Conservation (phyloP, 2,888 invertebrate species). For the Perithous albicinctus region DNA sequence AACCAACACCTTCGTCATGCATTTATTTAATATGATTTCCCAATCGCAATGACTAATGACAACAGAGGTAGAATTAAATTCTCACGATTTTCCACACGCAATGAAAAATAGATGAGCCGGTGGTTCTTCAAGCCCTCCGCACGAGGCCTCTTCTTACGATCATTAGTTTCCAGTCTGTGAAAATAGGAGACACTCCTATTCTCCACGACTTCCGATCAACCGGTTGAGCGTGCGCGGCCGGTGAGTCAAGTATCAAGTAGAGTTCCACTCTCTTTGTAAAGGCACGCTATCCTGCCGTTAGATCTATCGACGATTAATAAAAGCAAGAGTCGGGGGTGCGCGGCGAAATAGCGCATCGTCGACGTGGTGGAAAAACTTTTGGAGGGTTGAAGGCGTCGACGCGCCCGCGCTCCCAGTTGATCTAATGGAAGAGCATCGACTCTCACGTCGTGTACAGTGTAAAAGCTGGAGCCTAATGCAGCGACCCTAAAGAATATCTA, state of each 20-base stretch:
- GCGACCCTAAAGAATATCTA: conserved; percentile 83
- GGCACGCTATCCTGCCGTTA: conserved; percentile 80
- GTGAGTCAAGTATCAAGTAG: conserved; percentile 62
- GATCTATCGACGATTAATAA: conserved; percentile 78
- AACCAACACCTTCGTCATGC: neutral
- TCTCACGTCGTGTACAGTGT: conserved; percentile 20
- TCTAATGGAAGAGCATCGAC: conserved; percentile 74
- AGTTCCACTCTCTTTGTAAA: conserved; percentile 6
- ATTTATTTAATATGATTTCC: neutral
- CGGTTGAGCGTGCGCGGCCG: conserved; percentile 49
- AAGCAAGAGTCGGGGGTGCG: conserved; percentile 56
- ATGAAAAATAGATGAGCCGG: conserved; percentile 42
- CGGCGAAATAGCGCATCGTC: conserved; percentile 36
- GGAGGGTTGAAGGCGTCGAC: conserved; percentile 58
- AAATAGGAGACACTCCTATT: conserved; percentile 22
- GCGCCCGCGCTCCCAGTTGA: conserved; percentile 62
- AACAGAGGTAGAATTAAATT: conserved; percentile 35
- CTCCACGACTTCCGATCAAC: conserved; percentile 61
- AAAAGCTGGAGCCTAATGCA: conserved; percentile 64
- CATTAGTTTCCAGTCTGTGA: conserved; percentile 46
- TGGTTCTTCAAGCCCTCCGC: neutral
- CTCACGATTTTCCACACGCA: conserved; percentile 51
- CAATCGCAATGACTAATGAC: conserved; percentile 38
- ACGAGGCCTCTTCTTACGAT: conserved; percentile 6
- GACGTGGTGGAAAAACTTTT: conserved; percentile 45